A percentile compares a stretch with the other conserved stretches of the same genome.
phyloP scores from a whole-genome alignment of 2,113 vertebrate genomes.

The Otocyon megalotis region DNA sequence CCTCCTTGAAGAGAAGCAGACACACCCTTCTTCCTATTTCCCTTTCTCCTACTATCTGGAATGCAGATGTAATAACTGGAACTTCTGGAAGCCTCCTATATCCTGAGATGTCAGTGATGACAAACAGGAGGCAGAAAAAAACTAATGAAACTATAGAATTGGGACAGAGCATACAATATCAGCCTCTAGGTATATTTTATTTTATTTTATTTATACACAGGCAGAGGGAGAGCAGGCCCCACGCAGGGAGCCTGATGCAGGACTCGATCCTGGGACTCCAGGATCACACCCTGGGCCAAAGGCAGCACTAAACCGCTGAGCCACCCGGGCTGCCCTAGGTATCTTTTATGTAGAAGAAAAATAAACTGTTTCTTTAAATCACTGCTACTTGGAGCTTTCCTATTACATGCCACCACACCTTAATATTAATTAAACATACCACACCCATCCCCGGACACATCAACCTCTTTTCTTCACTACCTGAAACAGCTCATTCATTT shows the following conservation, averaged over 20 bases:
- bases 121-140: neutral
- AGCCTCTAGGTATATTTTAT: neutral
- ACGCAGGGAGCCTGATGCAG: too few relatives aligned
- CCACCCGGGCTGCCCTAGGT: neutral
- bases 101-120: neutral
- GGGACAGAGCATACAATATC: rapidly evolving
- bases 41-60: neutral
- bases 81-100: neutral
- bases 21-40: neutral
- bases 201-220: too few relatives aligned
- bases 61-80: neutral
- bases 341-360: neutral
- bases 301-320: too few relatives aligned
- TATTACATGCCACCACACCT: neutral
- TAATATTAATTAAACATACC: neutral
- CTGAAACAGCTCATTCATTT: neutral
- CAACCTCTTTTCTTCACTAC: neutral
- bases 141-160: rapidly evolving
- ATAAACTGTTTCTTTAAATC: neutral
- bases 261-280: too few relatives aligned
- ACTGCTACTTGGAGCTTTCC: neutral
- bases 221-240: too few relatives aligned
- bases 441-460: neutral
- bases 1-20: neutral
- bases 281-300: too few relatives aligned